Percentiles rank a stretch among this genome's conserved stretches.
phyloP scores from a whole-genome alignment of 1,140 invertebrate genomes.

The Catajapyx aquilonaris region DNA sequence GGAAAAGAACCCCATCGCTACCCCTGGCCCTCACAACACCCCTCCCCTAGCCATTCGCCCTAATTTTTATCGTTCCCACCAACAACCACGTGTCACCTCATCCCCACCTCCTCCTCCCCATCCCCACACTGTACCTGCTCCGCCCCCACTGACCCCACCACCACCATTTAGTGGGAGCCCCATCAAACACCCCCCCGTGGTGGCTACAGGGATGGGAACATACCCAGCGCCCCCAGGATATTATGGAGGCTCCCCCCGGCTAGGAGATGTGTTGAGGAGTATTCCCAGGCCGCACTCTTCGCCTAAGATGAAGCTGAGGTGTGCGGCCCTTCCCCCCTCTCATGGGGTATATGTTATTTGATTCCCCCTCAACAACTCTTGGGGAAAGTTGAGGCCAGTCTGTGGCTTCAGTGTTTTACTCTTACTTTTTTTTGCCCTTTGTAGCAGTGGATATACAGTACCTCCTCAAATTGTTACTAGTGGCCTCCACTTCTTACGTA shows the following conservation, averaged over 20 bases:
- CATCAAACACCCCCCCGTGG: no score
- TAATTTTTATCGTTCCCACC: background rate
- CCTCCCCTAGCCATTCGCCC: constrained; percentile 34
- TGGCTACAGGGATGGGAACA: no score
- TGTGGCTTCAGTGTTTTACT: no score
- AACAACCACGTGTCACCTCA: background rate
- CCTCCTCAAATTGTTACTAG: no score
- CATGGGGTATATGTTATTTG: no score
- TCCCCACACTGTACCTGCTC: background rate
- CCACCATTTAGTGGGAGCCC: constrained; percentile 20
- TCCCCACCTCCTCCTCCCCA: background rate
- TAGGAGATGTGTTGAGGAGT: constrained; percentile 24
- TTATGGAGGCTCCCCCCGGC: constrained; percentile 28
- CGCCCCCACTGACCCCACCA: constrained; percentile 18
- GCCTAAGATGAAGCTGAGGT: constrained; percentile 82
- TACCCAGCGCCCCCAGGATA: no score
- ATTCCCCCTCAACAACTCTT: no score
- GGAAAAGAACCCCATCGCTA: constrained; percentile 73
- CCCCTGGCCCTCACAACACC: constrained; percentile 51
- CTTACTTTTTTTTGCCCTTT: no score
- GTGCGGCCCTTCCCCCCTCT: no score
- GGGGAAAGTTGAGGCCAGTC: no score
- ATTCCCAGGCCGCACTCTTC: constrained; percentile 47
- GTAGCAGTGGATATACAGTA: no score
- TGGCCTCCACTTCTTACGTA: no score